Evolutionary conservation across 2,113 vertebrate species (phyloP), one percentile per base, ranked within the genome.

Genomic region (Anseranas semipalmata): DNA sequence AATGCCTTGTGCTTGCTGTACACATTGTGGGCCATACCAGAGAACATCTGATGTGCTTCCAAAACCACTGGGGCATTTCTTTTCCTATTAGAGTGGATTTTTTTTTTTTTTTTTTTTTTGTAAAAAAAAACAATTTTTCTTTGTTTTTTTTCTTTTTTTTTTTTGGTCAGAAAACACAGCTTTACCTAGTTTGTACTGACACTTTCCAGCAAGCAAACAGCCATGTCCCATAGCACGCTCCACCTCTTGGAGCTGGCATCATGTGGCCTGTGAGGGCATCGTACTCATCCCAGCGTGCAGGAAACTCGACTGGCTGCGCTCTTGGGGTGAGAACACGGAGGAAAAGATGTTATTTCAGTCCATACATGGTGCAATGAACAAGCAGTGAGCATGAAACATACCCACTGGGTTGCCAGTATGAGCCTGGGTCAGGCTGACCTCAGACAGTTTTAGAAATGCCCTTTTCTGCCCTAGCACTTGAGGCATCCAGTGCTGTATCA

Each of bases 1-100:
- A 89, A 93, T 75, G 92, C 70, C 70, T 93, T 55, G 73, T 19
- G 6, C 91, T 95, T 0, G 0, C 45, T 87, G 77, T 79, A 91
- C 85, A 82, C 70, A 76, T 90, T 93, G 82, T 85, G 53, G 48
- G 58, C 62, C 66, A 55, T 90, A 85, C 87, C 78, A 93, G 78
- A 90, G 95, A 93, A 60, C 35, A 94, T 91, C 82, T 94, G 82
- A 85, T 85, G 78, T 94, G 39, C 78, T 96, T 93, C 94, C 96
- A 96, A 97, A 93, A 90, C 48, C 7, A 0, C 63, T 0, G 0
- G 43, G 71, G 25, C 58, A 82, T 79, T 94, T 90, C 5, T 94
- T 87, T 87, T 87, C 78, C 78, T 79, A 48, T 35, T 91, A 52
- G 62, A 87, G 43, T 79, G 88, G 92, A 96, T 85, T 79, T 91